phyloP scores from a whole-genome alignment of 2,797 vertebrate genomes.

The Streptopelia turtur region DNA sequence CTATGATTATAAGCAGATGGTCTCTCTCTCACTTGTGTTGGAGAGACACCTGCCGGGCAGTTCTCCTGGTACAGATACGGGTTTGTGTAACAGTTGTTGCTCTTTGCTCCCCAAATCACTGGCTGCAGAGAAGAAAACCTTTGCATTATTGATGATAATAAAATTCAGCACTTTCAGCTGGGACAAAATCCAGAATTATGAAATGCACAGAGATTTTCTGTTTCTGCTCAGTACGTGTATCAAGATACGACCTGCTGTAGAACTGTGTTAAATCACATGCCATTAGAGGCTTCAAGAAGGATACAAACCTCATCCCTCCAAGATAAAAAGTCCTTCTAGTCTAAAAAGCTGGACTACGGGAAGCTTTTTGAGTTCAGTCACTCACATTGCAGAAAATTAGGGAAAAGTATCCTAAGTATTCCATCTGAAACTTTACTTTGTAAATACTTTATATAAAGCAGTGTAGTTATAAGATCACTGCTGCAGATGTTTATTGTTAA shows the following conservation, averaged over 20 bases:
- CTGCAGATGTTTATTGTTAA: not conserved
- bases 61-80: not conserved
- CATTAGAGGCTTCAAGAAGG: not conserved
- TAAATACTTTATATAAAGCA: not conserved
- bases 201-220: not conserved
- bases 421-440: not conserved
- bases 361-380: not conserved
- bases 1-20: rapidly evolving
- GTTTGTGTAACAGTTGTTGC: not conserved
- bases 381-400: not conserved
- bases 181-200: not conserved
- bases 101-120: not conserved
- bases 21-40: not conserved
- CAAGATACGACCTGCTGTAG: not conserved
- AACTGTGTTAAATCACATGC: not conserved
- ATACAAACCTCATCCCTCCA: not conserved
- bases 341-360: not conserved
- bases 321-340: not conserved
- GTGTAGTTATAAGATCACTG: not conserved
- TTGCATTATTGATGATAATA: not conserved
- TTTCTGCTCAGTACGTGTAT: not conserved
- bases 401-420: not conserved
- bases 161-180: not conserved
- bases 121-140: not conserved
- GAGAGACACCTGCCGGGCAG: constrained; percentile 17